Conservation (phyloP, 1,140 invertebrate species). For the Aphaenogaster ashmeadi region DNA sequence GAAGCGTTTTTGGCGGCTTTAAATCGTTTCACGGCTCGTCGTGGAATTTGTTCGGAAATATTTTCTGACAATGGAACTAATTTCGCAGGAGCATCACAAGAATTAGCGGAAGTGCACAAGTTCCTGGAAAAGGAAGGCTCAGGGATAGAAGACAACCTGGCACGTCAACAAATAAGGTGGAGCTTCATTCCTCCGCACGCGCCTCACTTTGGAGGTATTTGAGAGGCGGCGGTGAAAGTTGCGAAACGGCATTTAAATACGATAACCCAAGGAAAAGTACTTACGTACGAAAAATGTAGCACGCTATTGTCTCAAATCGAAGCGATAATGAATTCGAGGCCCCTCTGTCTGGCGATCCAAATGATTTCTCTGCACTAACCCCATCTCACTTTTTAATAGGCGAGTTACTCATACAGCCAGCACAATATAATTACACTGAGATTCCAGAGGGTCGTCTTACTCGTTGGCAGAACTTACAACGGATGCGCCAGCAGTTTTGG, state of each 20-base stretch:
- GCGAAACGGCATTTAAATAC: background rate
- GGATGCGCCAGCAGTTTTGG: too few relatives aligned
- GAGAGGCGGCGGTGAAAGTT: background rate
- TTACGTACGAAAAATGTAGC: background rate
- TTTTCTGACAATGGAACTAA: background rate
- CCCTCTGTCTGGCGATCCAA: background rate
- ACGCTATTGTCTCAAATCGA: background rate
- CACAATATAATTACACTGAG: too few relatives aligned
- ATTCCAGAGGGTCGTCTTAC: too few relatives aligned
- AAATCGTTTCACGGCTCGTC: background rate
- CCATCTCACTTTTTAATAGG: background rate
- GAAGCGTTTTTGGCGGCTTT: background rate
- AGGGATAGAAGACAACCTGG: background rate
- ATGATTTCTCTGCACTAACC: background rate
- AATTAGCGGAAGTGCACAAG: background rate
- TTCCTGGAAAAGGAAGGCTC: background rate
- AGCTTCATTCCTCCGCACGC: background rate
- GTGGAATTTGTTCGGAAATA: background rate
- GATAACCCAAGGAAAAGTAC: background rate
- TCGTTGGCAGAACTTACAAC: too few relatives aligned
- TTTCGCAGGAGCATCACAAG: background rate
- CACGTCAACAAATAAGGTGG: background rate
- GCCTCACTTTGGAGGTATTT: background rate
- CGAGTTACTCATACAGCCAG: too few relatives aligned
- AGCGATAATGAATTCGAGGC: background rate